Base-by-base conservation (phyloP, 2,888 invertebrate species). In the Auanema sp. region DNA sequence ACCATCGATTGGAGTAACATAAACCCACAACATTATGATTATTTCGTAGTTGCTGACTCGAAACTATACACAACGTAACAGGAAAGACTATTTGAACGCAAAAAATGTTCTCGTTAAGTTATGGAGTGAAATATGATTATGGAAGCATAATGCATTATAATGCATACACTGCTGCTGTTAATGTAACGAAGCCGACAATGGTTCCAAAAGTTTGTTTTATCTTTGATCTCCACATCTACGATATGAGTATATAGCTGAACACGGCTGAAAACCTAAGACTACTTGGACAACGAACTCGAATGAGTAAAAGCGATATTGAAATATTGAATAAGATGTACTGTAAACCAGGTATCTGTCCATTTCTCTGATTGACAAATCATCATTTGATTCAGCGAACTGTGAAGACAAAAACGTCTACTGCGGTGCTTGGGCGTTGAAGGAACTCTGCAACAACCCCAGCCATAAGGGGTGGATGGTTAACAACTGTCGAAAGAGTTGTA, bases 81-180 rank as follows among this genome's bases (percentile, higher is more conserved):
- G 6, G 47, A 47, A 18, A 47, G 10, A 47, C 21, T 10, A 21
- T 47, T 5, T 16, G 3, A 47, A 47, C 47, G 10, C 47, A 21
- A 10, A 47, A 47, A 10, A 3, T 47, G 47, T 47, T 47, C 16
- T 47, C n/a, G 11, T 71, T 58, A 25, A 78, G 77, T 6, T 79
- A 78, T 60, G 79, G 78, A 42, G 68, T 75, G 11, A 66, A 65
- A 43, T 79, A 77, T 51, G 77, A 71, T 10, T 81, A 80, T 64
- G 76, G 77, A 41, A 69, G 71, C 54, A 79, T 81, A 24, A 81
- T 81, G 81, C 81, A 81, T 59, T 81, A 81, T 51, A 72, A 77
- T 49, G 70, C 70, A 0, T 77, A 76, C 54, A 82, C 76, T 6
- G 79, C 76, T 14, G 75, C 77, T 8, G 68, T 78, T n/a, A 68